A percentile compares a stretch with the other conserved stretches of the same genome.
phyloP scores from a whole-genome alignment of 2,113 vertebrate species.

The Clarias macrocephalus region DNA sequence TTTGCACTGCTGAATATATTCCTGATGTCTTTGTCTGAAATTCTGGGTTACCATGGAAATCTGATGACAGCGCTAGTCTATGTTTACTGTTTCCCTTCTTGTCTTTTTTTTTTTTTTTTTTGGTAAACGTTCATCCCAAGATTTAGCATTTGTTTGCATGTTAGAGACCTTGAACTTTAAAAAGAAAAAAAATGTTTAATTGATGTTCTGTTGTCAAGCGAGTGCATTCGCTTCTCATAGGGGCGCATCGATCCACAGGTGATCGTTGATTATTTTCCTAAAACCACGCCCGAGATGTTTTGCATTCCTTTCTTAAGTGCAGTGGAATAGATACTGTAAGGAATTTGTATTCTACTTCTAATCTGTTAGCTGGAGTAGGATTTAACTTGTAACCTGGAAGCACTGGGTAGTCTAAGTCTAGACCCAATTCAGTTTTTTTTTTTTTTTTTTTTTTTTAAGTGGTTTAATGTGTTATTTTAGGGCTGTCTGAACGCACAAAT shows the following conservation, averaged over 20 bases:
- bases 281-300: too few relatives aligned
- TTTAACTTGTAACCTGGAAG: background rate
- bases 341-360: background rate
- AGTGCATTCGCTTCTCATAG: background rate
- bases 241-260: background rate
- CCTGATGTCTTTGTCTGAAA: slow-evolving; percentile 18
- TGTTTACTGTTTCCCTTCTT: background rate
- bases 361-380: background rate
- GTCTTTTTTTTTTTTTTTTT: background rate
- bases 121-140: background rate
- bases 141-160: background rate
- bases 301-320: background rate
- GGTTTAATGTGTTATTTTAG: too few relatives aligned
- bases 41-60: slow-evolving; percentile 32
- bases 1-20: background rate
- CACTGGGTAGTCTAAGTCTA: background rate
- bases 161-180: background rate
- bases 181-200: background rate
- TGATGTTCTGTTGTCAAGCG: background rate
- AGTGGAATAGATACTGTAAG: background rate
- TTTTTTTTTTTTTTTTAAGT: too few relatives aligned
- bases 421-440: too few relatives aligned
- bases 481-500: too few relatives aligned
- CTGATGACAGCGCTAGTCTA: slow-evolving; percentile 8
- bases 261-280: background rate